Percentiles rank a stretch among this genome's conserved stretches.
Evolutionary conservation across 2,113 vertebrate genomes (phyloP).

Genomic region (Varanus komodoensis): DNA sequence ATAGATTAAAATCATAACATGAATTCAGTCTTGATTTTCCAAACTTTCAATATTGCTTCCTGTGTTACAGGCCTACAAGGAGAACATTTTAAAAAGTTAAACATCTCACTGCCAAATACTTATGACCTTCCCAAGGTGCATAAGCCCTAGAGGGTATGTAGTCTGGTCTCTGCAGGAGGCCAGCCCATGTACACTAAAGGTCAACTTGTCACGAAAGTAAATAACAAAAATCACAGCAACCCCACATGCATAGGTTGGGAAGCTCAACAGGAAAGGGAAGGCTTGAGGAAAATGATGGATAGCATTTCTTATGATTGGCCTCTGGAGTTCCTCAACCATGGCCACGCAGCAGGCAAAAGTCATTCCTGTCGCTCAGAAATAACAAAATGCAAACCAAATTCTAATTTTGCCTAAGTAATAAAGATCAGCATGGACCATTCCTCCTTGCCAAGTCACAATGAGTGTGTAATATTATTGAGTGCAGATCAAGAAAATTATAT

Average conservation of each 20-base stretch:
- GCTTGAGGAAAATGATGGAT: constrained; percentile 51
- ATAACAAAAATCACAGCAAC: constrained; percentile 8
- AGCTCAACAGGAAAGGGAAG: not conserved
- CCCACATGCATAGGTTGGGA: not conserved
- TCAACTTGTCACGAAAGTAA: constrained; percentile 53
- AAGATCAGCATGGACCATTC: not conserved
- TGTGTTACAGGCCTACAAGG: not conserved
- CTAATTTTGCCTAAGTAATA: not conserved
- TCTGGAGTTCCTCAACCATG: constrained; percentile 49
- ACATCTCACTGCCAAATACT: not conserved
- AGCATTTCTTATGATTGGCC: constrained; percentile 29
- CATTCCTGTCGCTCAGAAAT: constrained; percentile 55
- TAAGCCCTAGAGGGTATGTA: constrained; percentile 43
- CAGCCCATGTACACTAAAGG: constrained; percentile 52
- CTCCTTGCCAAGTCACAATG: not conserved
- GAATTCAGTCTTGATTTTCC: not conserved
- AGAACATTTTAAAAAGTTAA: constrained; percentile 17
- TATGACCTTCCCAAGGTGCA: constrained; percentile 59
- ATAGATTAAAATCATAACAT: constrained; percentile 51
- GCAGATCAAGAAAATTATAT: not conserved
- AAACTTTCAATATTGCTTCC: not conserved
- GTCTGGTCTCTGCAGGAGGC: constrained; percentile 50
- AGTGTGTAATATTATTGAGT: not conserved
- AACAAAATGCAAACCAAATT: constrained; percentile 26
- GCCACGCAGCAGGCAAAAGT: constrained; percentile 52